Percentiles rank a stretch among this genome's conserved stretches.
Conservation (phyloP, 2,113 vertebrate genomes). For the Nothobranchius furzeri region DNA sequence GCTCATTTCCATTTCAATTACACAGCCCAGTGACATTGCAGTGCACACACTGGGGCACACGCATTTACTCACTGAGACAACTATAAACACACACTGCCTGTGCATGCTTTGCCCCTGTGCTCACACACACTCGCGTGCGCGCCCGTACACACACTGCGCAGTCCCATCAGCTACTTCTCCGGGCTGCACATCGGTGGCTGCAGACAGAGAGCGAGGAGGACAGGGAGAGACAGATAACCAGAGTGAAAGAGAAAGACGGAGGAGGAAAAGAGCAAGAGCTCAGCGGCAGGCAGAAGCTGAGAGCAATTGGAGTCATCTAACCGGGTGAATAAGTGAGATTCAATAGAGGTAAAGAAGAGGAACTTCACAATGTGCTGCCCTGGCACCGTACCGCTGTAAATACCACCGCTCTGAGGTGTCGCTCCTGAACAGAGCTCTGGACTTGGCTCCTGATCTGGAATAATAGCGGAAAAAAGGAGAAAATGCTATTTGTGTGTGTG, state of each 20-base stretch:
- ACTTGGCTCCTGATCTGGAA: conserved; percentile 5
- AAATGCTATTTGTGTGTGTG: background rate
- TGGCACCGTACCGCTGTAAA: conserved; percentile 10
- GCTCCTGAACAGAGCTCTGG: background rate
- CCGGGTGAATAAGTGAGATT: conserved; percentile 46
- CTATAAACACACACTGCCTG: conserved; percentile 25
- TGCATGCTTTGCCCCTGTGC: background rate
- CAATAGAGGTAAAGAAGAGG: conserved; percentile 19
- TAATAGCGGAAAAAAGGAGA: background rate
- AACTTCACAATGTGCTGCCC: conserved; percentile 21
- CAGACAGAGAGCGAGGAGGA: conserved; percentile 55
- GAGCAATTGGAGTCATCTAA: conserved; percentile 44
- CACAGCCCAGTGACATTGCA: conserved; percentile 86
- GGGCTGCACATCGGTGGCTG: conserved; percentile 70
- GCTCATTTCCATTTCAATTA: conserved; percentile 92
- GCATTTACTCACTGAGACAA: conserved; percentile 14
- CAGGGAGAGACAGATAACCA: conserved; percentile 55
- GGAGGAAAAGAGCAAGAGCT: conserved; percentile 33
- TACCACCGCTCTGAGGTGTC: conserved; percentile 13
- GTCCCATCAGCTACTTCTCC: conserved; percentile 80
- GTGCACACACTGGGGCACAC: conserved; percentile 51
- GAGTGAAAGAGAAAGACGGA: conserved; percentile 48
- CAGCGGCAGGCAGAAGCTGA: conserved; percentile 23
- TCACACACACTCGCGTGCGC: conserved; percentile 20
- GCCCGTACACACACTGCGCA: conserved; percentile 75